Evolutionary conservation across 2,888 invertebrate species (phyloP), one percentile per base, ranked within the genome.

Genomic region (Drosophila yooni): DNA sequence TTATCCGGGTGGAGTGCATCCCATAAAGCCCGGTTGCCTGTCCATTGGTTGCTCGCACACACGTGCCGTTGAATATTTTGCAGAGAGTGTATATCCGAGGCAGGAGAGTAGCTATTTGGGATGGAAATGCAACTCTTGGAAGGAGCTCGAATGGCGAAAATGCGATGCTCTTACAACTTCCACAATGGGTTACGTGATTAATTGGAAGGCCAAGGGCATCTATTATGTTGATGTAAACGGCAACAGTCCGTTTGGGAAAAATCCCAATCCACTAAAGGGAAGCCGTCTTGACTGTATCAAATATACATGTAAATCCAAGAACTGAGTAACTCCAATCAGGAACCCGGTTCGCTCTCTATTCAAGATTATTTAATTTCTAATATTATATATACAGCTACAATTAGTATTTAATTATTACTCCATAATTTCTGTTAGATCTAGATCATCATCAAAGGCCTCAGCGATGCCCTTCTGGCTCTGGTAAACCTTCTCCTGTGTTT

Each of bases 401-500:
- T 57, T 53, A 70, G 29, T 52, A 29, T 11, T 36, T 54, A 34
- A 13, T 21, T 46, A 8, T 62, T 80, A 82, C 57, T 69, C 89
- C 31, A 83, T 76, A 50, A 92, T 90, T 75, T 91, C 84, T 11
- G 92, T 92, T n/a, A 92, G 68, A 74, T 92, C 92, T 18, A 92
- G 75, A 56, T 92, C 92, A 67, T 92, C 92, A 46, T 92, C 89
- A 70, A 92, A 92, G 7, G 91, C 92, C 38, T 90, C 83, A 5
- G 88, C 81, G 21, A 91, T 88, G 29, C 83, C 84, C 27, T 91
- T 84, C 43, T 92, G 83, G 7, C 90, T 91, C 34, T 80, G 82
- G 21, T 90, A 86, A 3, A 77, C 79, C 43, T 74, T 90, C 68
- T 92, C 92, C 62, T 92, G 91, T 2, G 92, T 90, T 58, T 93